phyloP scores from a whole-genome alignment of 2,797 vertebrate species.

The Thamnophis elegans region DNA sequence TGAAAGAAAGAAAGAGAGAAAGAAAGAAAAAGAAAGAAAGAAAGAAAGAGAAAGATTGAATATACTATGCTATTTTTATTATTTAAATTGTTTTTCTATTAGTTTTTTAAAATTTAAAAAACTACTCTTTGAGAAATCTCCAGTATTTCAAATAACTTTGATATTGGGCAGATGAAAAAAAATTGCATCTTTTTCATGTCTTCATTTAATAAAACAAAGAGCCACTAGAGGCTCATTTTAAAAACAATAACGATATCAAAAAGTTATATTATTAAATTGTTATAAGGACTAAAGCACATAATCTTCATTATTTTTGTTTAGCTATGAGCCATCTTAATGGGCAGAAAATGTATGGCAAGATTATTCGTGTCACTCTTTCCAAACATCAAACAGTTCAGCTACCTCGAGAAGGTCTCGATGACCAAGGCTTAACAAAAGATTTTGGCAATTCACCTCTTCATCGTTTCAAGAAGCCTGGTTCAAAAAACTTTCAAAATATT shows the following conservation, averaged over 20 bases:
- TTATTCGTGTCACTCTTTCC: constrained; percentile 93
- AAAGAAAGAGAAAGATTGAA: too few species aligned
- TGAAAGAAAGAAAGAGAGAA: too few species aligned
- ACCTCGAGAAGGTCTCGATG: constrained; percentile 93
- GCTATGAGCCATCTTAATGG: constrained; percentile 98
- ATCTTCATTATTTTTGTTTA: constrained; percentile 57
- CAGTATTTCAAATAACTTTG: neutral
- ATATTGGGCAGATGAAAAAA: neutral
- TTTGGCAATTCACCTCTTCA: constrained; percentile 95
- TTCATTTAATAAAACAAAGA: neutral
- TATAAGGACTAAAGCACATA: constrained; percentile 10
- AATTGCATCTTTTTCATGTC: neutral
- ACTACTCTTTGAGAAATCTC: neutral
- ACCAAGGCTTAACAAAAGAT: constrained; percentile 96
- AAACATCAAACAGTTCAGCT: constrained; percentile 96
- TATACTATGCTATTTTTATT: neutral
- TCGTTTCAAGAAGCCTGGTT: constrained; percentile 96
- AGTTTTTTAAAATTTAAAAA: neutral
- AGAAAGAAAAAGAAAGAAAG: too few species aligned
- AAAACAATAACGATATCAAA: neutral
- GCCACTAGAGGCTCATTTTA: neutral
- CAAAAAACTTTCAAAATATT: constrained; percentile 98
- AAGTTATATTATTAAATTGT: constrained; percentile 13
- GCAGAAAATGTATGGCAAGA: constrained; percentile 97
- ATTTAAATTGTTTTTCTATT: neutral